Evolutionary conservation across 2,113 vertebrate genomes (phyloP).

Genomic region (Lampris incognitus): DNA sequence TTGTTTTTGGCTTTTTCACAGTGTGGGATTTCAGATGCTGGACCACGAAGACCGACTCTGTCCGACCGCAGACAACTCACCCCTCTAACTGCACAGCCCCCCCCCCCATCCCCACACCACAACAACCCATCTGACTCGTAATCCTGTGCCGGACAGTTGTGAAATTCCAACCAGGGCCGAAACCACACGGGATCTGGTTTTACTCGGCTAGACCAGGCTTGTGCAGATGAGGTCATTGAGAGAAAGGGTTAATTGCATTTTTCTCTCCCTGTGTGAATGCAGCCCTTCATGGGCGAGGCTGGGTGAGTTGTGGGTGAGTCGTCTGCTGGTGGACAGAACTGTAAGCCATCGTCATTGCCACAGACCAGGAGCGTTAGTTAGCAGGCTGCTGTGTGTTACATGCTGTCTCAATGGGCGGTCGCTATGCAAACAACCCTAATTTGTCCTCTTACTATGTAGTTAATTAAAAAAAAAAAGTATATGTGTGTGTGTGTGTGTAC

Average conservation of each 20-base stretch:
- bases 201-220: neutral
- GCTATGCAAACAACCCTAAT: neutral
- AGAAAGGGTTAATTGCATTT: neutral
- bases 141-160: neutral
- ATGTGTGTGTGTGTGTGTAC: too few relatives aligned
- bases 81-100: neutral
- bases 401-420: neutral
- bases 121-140: neutral
- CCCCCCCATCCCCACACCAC: neutral
- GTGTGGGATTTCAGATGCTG: neutral
- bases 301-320: neutral
- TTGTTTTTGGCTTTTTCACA: neutral
- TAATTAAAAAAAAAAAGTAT: conserved; percentile 1
- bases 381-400: neutral
- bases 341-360: neutral
- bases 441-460: neutral
- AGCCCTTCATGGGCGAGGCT: neutral
- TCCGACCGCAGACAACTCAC: neutral
- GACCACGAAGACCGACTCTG: neutral
- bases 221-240: neutral
- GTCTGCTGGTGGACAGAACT: neutral
- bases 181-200: neutral
- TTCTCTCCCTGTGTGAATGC: neutral
- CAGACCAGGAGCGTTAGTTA: conserved; percentile 8
- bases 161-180: neutral